phyloP scores from a whole-genome alignment of 1,140 invertebrate genomes.

The Sycobia sp. region DNA sequence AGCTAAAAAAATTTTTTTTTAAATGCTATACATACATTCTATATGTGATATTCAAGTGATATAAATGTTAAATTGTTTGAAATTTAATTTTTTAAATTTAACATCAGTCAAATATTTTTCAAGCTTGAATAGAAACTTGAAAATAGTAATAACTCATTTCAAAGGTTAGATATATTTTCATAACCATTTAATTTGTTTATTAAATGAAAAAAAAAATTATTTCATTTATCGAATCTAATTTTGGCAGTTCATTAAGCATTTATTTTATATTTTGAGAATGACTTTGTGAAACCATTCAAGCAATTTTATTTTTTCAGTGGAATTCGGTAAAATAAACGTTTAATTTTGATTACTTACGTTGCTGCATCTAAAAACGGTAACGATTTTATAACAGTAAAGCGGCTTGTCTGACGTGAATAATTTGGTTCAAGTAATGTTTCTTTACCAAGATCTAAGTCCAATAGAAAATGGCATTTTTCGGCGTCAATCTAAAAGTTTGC shows the following conservation, averaged over 20 bases:
- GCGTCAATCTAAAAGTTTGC: slow-evolving; percentile 71
- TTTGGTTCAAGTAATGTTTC: slow-evolving; percentile 77
- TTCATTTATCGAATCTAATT: too few relatives aligned
- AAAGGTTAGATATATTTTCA: too few relatives aligned
- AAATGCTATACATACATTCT: slow-evolving; percentile 10
- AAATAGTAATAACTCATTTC: too few relatives aligned
- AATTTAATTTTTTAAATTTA: too few relatives aligned
- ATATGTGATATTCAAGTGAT: too few relatives aligned
- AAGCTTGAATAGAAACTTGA: too few relatives aligned
- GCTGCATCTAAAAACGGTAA: slow-evolving; percentile 79
- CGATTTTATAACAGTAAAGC: slow-evolving; percentile 78
- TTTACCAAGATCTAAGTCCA: slow-evolving; percentile 82
- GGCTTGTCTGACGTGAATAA: slow-evolving; percentile 74
- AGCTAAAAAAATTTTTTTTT: slow-evolving; percentile 57
- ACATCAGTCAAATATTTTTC: too few relatives aligned
- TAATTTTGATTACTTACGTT: slow-evolving; percentile 59
- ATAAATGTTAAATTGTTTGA: too few relatives aligned
- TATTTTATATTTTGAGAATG: neutral
- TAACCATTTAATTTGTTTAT: neutral
- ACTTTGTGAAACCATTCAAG: neutral
- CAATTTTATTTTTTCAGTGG: neutral
- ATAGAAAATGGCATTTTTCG: slow-evolving; percentile 79
- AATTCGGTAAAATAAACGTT: too few relatives aligned
- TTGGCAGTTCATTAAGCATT: neutral
- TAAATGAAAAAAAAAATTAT: slow-evolving; percentile 13